phyloP scores from a whole-genome alignment of 2,113 vertebrate species.

The Aspidoscelis tigris region DNA sequence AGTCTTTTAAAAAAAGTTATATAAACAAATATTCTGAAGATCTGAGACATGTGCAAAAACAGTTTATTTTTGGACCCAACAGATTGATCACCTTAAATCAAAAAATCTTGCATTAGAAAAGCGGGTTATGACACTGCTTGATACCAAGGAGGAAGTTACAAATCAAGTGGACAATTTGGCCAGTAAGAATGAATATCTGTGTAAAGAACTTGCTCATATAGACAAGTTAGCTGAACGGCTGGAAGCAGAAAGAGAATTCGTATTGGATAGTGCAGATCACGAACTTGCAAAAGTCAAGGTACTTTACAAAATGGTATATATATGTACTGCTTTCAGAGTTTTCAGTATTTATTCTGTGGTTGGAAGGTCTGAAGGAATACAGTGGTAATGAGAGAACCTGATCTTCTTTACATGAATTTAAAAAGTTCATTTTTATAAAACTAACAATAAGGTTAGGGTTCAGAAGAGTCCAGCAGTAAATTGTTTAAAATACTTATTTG shows the following conservation, averaged over 20 bases:
- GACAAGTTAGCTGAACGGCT: conserved; percentile 72
- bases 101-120: conserved; percentile 73
- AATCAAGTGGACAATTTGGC: conserved; percentile 69
- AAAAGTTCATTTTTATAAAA: neutral
- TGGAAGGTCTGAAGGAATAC: neutral
- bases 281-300: conserved; percentile 77
- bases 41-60: conserved; percentile 20
- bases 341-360: neutral
- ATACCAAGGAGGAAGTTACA: conserved; percentile 65
- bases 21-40: neutral
- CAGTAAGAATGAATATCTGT: conserved; percentile 71
- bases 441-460: neutral
- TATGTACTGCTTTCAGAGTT: neutral
- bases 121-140: conserved; percentile 69
- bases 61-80: conserved; percentile 46
- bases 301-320: conserved; percentile 19
- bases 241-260: conserved; percentile 69
- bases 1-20: neutral
- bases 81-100: conserved; percentile 75
- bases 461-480: neutral
- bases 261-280: conserved; percentile 65
- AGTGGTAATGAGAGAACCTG: neutral
- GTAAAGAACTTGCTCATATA: conserved; percentile 72
- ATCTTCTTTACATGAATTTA: neutral
- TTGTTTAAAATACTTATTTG: neutral